These are phyloP conservation scores for Hemiprocne comata DNA, from an alignment of 2,113 vertebrate genomes.

Conservation along the genomic window DNA sequence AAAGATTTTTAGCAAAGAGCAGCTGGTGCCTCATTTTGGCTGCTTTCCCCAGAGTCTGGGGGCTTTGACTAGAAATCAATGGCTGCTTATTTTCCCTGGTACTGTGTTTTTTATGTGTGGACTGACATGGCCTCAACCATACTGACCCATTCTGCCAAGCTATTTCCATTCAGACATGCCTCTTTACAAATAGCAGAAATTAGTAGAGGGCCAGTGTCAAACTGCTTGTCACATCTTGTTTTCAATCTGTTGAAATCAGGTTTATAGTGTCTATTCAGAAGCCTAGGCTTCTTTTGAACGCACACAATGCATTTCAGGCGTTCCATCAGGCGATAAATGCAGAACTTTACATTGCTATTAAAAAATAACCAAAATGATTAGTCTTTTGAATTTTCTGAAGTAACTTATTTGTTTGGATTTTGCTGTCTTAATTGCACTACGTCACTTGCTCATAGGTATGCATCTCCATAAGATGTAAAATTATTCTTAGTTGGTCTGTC, in stretches of 20 bases:
- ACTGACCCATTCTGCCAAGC: slow-evolving; percentile 78
- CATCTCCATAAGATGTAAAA: slow-evolving; percentile 41
- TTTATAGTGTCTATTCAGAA: slow-evolving; percentile 81
- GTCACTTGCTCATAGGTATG: slow-evolving; percentile 55
- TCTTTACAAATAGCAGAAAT: slow-evolving; percentile 86
- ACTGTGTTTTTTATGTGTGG: slow-evolving; percentile 75
- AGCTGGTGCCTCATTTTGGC: slow-evolving; percentile 82
- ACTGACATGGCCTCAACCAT: slow-evolving; percentile 78
- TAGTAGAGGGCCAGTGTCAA: slow-evolving; percentile 82
- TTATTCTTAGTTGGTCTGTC: slow-evolving; percentile 58
- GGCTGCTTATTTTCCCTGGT: slow-evolving; percentile 77
- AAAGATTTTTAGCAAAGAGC: slow-evolving; percentile 83
- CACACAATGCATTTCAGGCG: slow-evolving; percentile 80
- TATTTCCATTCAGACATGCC: slow-evolving; percentile 81
- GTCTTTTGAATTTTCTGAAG: slow-evolving; percentile 75
- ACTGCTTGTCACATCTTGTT: slow-evolving; percentile 89
- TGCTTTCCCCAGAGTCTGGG: slow-evolving; percentile 71
- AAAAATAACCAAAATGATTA: slow-evolving; percentile 83
- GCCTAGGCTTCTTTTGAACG: slow-evolving; percentile 68
- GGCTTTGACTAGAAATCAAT: slow-evolving; percentile 83
- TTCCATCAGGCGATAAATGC: slow-evolving; percentile 77
- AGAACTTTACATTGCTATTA: slow-evolving; percentile 77
- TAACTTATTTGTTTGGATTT: slow-evolving; percentile 69
- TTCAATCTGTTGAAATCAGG: slow-evolving; percentile 84
- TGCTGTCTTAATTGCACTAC: slow-evolving; percentile 69